These are phyloP conservation scores for Phrynocephalus vlangalii DNA, from an alignment of 2,797 vertebrate species.

Conservation along the genomic window DNA sequence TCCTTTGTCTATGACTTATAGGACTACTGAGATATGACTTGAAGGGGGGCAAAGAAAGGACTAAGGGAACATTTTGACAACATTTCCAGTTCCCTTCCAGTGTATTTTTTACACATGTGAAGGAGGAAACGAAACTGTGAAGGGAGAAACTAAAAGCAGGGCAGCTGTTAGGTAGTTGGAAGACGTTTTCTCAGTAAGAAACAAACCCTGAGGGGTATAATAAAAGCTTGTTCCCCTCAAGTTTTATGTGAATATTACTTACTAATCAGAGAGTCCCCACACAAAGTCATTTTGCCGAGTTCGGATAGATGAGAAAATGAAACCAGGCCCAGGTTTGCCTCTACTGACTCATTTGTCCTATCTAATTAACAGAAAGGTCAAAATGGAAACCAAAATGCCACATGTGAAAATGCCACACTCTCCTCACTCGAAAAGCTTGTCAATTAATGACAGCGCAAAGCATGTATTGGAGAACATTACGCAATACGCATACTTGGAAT, in stretches of 20 bases:
- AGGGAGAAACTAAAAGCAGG: not conserved
- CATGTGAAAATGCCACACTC: not conserved
- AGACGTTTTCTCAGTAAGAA: too few relatives aligned
- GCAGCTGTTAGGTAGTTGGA: not conserved
- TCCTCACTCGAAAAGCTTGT: not conserved
- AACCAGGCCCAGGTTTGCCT: not conserved
- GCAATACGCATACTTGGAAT: not conserved
- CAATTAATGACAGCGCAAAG: not conserved
- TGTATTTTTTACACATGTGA: not conserved
- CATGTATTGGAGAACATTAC: not conserved
- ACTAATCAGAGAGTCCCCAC: not conserved
- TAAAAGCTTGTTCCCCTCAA: not conserved
- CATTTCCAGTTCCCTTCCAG: not conserved
- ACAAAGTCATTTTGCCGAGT: not conserved
- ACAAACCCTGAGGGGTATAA: not conserved
- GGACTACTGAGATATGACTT: not conserved
- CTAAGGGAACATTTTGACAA: not conserved
- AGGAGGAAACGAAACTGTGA: too few relatives aligned
- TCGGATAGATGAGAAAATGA: not conserved
- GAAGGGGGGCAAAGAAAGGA: not conserved
- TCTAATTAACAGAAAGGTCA: not conserved
- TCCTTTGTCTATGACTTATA: conserved; percentile 5
- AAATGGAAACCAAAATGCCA: not conserved
- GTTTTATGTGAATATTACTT: not conserved
- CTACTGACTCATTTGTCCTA: not conserved